Conservation (phyloP, 2,113 vertebrate genomes). For the Salvator merianae region DNA sequence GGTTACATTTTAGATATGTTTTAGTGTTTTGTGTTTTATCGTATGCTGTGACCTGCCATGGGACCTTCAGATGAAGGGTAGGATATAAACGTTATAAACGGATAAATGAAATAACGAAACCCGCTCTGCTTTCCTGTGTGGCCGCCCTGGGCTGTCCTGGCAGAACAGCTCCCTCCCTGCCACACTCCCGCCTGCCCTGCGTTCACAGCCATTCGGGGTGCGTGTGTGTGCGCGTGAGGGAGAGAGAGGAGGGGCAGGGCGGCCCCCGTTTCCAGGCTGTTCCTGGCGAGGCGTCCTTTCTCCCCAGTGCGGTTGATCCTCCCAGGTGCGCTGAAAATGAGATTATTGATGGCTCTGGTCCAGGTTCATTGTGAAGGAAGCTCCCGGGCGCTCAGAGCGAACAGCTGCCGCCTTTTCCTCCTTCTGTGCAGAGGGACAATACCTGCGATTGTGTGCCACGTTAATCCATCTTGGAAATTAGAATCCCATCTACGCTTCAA, state of each 20-base stretch:
- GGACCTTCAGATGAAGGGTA: too few relatives aligned
- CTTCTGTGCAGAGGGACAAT: neutral
- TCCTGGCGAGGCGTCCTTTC: neutral
- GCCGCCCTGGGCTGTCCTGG: too few relatives aligned
- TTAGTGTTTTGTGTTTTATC: too few relatives aligned
- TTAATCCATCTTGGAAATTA: slow-evolving; percentile 13
- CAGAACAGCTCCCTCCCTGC: too few relatives aligned
- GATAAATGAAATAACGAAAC: too few relatives aligned
- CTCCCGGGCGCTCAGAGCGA: neutral
- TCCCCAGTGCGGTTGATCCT: neutral
- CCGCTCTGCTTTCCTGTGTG: too few relatives aligned
- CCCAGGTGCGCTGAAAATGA: neutral
- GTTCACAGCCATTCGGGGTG: too few relatives aligned
- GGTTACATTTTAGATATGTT: too few relatives aligned
- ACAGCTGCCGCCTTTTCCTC: neutral
- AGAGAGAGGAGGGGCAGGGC: neutral
- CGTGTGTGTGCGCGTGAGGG: too few relatives aligned
- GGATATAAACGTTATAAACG: too few relatives aligned
- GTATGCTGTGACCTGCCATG: too few relatives aligned
- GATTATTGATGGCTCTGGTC: neutral
- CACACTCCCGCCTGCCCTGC: too few relatives aligned
- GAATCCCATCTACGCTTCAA: neutral
- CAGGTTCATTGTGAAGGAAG: neutral
- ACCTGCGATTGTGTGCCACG: neutral
- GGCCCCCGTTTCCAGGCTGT: neutral